A percentile compares a stretch with the other conserved stretches of the same genome.
Conservation (phyloP, 2,797 vertebrate species). For the Siniperca obscura region DNA sequence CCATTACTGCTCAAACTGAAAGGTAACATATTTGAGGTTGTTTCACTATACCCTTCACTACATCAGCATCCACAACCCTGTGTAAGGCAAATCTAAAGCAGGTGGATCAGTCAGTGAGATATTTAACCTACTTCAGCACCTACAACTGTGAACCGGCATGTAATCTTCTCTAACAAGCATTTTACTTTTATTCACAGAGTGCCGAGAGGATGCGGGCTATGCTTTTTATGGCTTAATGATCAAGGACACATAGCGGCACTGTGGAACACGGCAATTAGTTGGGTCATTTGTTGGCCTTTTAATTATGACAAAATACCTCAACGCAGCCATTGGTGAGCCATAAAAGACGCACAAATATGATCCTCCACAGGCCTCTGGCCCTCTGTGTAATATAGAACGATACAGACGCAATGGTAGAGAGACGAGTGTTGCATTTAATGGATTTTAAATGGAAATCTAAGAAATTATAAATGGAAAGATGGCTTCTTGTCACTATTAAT, state of each 20-base stretch:
- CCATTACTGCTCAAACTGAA: background rate
- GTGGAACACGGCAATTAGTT: conserved; percentile 73
- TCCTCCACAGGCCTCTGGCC: conserved; percentile 60
- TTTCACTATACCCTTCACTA: conserved; percentile 18
- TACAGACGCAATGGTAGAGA: conserved; percentile 71
- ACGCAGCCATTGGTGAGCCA: conserved; percentile 67
- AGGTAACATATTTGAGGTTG: conserved; percentile 13
- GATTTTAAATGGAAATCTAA: conserved; percentile 80
- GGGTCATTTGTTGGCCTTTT: conserved; percentile 79
- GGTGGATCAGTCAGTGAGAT: conserved; percentile 26
- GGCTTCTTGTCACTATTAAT: conserved; percentile 78
- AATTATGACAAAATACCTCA: conserved; percentile 78
- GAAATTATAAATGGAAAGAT: conserved; percentile 80
- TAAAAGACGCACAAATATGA: conserved; percentile 77
- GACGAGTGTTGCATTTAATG: conserved; percentile 74
- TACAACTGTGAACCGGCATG: conserved; percentile 41
- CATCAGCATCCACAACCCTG: background rate
- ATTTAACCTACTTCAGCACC: conserved; percentile 43
- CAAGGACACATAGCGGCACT: conserved; percentile 66
- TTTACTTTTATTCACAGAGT: conserved; percentile 51
- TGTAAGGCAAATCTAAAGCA: conserved; percentile 20
- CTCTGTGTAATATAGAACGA: conserved; percentile 71
- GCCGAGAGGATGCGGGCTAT: conserved; percentile 37
- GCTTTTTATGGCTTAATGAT: conserved; percentile 71
- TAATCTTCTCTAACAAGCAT: conserved; percentile 63